Evolutionary conservation across 2,888 invertebrate species (phyloP).

Genomic region (Rhagonycha fulva): DNA sequence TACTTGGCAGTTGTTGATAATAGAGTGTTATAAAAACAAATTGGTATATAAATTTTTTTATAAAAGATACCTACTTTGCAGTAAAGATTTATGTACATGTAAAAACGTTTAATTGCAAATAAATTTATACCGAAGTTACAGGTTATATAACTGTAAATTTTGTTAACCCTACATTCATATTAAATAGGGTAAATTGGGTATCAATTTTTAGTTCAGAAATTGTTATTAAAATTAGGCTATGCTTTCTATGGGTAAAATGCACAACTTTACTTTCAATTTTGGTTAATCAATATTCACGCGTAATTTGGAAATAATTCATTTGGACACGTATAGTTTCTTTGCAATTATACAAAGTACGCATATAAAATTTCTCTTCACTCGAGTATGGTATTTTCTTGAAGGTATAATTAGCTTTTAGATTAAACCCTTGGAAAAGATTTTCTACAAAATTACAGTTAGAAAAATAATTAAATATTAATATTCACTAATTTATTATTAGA

Average conservation of each 20-base stretch:
- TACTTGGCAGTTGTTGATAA: conserved; percentile 21
- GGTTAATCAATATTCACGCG: neutral
- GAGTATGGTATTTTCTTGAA: too few species aligned
- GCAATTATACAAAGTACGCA: neutral
- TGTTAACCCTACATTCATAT: neutral
- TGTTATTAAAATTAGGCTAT: neutral
- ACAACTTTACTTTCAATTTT: neutral
- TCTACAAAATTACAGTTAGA: too few species aligned
- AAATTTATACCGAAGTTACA: neutral
- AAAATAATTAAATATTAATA: too few species aligned
- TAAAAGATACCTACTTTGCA: neutral
- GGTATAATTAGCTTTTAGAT: too few species aligned
- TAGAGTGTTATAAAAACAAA: conserved; percentile 20
- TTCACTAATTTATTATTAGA: too few species aligned
- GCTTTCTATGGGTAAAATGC: neutral
- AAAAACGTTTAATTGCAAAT: neutral
- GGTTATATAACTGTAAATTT: neutral
- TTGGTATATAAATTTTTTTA: conserved; percentile 3
- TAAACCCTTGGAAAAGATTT: too few species aligned
- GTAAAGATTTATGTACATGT: neutral
- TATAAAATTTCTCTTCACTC: too few species aligned
- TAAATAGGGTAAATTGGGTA: neutral
- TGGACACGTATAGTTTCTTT: neutral
- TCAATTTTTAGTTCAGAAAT: neutral
- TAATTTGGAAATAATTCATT: neutral